Evolutionary conservation across 2,888 invertebrate species (phyloP).

Genomic region (Agrotis exclamationis): DNA sequence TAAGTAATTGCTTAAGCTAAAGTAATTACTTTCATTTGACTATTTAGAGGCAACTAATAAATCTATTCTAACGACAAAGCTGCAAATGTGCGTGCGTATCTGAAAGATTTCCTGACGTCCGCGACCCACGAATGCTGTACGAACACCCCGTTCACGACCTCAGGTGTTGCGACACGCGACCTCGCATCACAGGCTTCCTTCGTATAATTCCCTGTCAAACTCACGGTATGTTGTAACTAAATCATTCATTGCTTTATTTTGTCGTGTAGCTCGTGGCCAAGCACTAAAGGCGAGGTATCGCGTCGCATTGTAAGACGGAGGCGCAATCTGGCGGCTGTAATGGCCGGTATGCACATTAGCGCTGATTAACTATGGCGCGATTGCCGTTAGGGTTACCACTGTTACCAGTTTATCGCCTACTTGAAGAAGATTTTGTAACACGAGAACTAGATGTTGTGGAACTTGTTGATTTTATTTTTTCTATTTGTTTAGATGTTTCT

Average conservation of each 20-base stretch:
- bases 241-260: neutral
- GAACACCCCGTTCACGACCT: neutral
- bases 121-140: conserved; percentile 16
- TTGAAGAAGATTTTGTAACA: conserved; percentile 11
- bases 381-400: conserved; percentile 57
- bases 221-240: neutral
- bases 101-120: conserved; percentile 29
- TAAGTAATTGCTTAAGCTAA: too few relatives aligned
- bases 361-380: conserved; percentile 67
- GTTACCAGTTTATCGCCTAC: conserved; percentile 25
- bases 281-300: conserved; percentile 39
- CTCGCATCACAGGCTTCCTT: neutral
- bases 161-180: neutral
- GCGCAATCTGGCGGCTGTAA: conserved; percentile 69
- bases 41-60: neutral
- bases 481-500: neutral
- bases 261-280: neutral
- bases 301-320: conserved; percentile 45
- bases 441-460: neutral
- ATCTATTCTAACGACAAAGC: neutral
- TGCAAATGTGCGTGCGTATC: conserved; percentile 4
- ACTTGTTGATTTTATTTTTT: neutral
- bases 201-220: neutral
- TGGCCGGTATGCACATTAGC: conserved; percentile 70
- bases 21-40: too few relatives aligned